Evolutionary conservation across 2,888 invertebrate genomes (phyloP).

Genomic region (Phlogophora meticulosa): DNA sequence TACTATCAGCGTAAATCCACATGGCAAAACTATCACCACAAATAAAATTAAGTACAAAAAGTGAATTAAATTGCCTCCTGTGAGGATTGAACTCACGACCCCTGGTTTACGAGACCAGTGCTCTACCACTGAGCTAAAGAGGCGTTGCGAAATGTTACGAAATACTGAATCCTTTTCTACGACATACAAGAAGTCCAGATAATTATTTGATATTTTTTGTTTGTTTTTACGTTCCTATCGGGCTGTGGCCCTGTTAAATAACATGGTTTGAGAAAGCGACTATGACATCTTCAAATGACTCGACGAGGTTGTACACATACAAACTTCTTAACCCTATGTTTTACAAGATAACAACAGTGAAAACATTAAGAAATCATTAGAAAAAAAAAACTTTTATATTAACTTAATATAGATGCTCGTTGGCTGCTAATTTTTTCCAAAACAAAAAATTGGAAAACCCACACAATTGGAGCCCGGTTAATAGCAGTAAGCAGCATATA

Average conservation of each 20-base stretch:
- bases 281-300: no score
- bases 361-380: no score
- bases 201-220: no score
- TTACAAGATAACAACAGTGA: no score
- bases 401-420: no score
- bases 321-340: no score
- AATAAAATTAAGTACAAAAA: slow-evolving; percentile 38
- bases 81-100: slow-evolving; percentile 96
- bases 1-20: not conserved
- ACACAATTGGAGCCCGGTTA: no score
- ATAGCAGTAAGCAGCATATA: no score
- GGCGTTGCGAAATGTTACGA: slow-evolving; percentile 85
- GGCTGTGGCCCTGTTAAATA: not conserved
- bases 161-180: slow-evolving; percentile 72
- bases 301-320: no score
- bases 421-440: no score
- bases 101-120: slow-evolving; percentile 96
- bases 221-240: not conserved
- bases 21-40: not conserved
- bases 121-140: slow-evolving; percentile 96
- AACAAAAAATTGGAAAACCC: no score
- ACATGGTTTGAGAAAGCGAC: not conserved
- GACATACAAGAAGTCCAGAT: not conserved
- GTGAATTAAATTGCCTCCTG: slow-evolving; percentile 91
- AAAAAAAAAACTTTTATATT: no score